Conservation (phyloP, 2,113 vertebrate genomes). For the Vidua chalybeata region DNA sequence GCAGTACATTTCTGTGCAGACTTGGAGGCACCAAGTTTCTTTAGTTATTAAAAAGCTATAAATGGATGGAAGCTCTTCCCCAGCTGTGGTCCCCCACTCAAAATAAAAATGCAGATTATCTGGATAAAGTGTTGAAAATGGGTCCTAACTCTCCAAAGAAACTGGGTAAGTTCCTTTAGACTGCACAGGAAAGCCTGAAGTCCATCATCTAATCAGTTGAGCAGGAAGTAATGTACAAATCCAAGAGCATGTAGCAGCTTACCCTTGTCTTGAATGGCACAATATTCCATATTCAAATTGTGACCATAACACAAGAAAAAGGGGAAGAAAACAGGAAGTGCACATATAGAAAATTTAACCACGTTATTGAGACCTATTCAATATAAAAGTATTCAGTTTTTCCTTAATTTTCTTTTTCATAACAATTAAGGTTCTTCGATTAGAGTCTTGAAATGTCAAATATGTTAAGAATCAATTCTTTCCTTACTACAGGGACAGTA, state of each 20-base stretch:
- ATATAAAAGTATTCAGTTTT: background rate
- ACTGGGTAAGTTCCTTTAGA: background rate
- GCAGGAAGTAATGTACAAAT: background rate
- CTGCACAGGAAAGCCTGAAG: background rate
- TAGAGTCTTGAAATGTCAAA: background rate
- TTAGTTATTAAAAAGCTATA: background rate
- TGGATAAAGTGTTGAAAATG: background rate
- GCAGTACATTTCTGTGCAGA: background rate
- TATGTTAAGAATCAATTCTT: background rate
- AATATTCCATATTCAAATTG: background rate
- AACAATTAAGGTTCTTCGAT: background rate
- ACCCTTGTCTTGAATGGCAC: background rate
- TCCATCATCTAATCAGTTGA: background rate
- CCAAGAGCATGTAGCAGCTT: background rate
- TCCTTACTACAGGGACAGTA: background rate
- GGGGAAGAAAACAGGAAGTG: background rate
- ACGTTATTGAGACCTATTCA: background rate
- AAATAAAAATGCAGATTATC: background rate
- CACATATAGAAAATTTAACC: background rate
- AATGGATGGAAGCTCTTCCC: background rate
- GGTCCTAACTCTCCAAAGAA: background rate
- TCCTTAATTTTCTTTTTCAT: background rate
- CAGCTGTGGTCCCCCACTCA: accelerated
- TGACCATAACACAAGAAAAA: background rate
- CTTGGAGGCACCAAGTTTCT: background rate